Percentiles rank a stretch among this genome's conserved stretches.
phyloP scores from a whole-genome alignment of 2,113 vertebrate species.

The Thermophis baileyi region DNA sequence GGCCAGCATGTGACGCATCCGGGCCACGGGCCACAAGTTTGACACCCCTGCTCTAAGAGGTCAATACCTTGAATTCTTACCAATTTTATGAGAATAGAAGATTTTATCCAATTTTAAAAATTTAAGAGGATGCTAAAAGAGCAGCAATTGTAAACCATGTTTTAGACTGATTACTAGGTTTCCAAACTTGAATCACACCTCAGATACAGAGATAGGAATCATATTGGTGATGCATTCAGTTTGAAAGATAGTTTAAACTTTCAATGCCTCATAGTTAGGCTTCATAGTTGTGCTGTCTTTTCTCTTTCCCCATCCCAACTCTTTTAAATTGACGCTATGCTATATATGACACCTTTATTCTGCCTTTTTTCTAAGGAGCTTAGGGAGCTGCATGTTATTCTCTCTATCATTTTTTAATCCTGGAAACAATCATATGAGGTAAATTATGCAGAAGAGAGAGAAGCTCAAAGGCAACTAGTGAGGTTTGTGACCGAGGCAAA shows the following conservation, averaged over 20 bases:
- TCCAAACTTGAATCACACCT: not conserved
- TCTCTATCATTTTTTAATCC: not conserved
- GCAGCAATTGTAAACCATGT: not conserved
- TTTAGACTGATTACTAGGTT: not conserved
- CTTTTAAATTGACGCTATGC: not conserved
- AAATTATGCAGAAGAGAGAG: not conserved
- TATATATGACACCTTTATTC: not conserved
- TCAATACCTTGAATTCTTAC: not conserved
- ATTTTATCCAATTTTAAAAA: not conserved
- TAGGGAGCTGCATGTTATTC: not conserved
- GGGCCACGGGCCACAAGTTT: too few relatives aligned
- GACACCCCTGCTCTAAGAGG: not conserved
- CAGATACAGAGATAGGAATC: not conserved
- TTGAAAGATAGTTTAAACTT: not conserved
- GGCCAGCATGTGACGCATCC: too few relatives aligned
- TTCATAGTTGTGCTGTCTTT: not conserved
- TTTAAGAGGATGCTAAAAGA: not conserved
- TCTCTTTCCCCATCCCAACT: not conserved
- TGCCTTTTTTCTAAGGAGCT: not conserved
- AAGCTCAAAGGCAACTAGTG: not conserved
- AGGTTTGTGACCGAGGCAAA: not conserved
- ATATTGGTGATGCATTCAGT: not conserved
- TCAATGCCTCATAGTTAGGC: not conserved
- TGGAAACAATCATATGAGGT: not conserved
- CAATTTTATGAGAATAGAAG: not conserved